Percentiles rank a stretch among this genome's conserved stretches.
Conservation (phyloP, 1,140 invertebrate genomes). For the Latrodectus geometricus region DNA sequence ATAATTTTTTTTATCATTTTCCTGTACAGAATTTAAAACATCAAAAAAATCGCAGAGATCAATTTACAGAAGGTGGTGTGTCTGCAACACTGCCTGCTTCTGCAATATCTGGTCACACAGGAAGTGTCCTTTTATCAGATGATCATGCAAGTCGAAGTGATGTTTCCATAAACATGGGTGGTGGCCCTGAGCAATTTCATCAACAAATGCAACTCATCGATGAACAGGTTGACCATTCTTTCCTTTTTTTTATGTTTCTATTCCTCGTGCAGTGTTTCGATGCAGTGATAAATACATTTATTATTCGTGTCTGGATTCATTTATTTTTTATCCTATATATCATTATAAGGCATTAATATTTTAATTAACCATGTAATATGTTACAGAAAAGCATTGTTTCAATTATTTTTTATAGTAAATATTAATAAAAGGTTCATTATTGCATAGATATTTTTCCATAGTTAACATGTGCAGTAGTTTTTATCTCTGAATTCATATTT, state of each 20-base stretch:
- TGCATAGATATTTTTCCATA: no score
- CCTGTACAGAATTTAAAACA: constrained; percentile 89
- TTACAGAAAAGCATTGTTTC: no score
- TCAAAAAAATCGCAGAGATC: constrained; percentile 91
- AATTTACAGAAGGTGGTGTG: constrained; percentile 86
- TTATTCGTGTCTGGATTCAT: no score
- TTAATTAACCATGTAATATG: no score
- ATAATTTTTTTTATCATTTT: not conserved
- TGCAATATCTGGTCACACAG: constrained; percentile 75
- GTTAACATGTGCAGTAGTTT: no score
- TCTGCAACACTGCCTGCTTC: constrained; percentile 79
- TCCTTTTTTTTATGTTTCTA: not conserved
- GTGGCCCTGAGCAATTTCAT: constrained; percentile 54
- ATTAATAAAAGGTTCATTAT: no score
- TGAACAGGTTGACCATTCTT: constrained; percentile 73
- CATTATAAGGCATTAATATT: no score
- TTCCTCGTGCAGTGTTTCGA: no score
- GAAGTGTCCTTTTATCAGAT: constrained; percentile 71
- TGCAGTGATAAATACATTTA: no score
- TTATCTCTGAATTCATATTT: no score
- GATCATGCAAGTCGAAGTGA: constrained; percentile 71
- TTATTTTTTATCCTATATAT: no score
- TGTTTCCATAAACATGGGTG: constrained; percentile 61
- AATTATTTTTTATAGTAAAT: no score
- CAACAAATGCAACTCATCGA: constrained; percentile 80